Percentiles rank a stretch among this genome's conserved stretches.
Conservation (phyloP, 1,140 invertebrate species). For the Orussus abietinus region DNA sequence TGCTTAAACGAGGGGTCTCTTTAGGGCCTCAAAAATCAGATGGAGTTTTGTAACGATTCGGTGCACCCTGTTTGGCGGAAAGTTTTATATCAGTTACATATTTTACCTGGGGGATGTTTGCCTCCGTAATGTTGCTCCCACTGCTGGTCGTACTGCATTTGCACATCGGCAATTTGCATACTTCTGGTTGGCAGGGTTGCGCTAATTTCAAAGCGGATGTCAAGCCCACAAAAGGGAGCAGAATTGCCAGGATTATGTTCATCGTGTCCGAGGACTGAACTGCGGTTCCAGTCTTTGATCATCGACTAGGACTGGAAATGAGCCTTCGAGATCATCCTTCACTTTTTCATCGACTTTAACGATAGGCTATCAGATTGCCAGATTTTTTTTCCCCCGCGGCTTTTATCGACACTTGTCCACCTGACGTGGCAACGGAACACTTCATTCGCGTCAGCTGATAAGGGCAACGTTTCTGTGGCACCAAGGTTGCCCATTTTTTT, state of each 20-base stretch:
- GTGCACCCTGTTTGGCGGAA: too few relatives aligned
- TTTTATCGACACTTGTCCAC: too few relatives aligned
- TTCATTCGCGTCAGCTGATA: too few relatives aligned
- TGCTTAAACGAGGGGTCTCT: too few relatives aligned
- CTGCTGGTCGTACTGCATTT: conserved; percentile 48
- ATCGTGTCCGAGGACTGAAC: too few relatives aligned
- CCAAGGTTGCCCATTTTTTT: too few relatives aligned
- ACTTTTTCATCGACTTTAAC: background rate
- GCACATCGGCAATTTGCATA: conserved; percentile 52
- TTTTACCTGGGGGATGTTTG: conserved; percentile 37
- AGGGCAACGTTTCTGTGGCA: too few relatives aligned
- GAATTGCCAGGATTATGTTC: conserved; percentile 9
- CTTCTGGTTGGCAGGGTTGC: conserved; percentile 13
- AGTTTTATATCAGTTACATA: too few relatives aligned
- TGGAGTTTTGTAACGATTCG: too few relatives aligned
- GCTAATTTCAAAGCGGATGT: conserved; percentile 15
- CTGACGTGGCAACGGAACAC: too few relatives aligned
- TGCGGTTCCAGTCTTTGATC: too few relatives aligned
- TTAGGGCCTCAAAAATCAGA: too few relatives aligned
- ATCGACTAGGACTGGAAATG: background rate
- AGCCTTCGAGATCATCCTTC: background rate
- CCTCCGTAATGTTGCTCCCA: conserved; percentile 38
- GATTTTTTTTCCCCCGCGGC: background rate
- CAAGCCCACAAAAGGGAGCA: conserved; percentile 7
- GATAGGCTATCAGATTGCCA: conserved; percentile 3